phyloP scores from a whole-genome alignment of 30 jellyfish, hydroid and myxozoan genomes.

The Nemopilema nomurai region DNA sequence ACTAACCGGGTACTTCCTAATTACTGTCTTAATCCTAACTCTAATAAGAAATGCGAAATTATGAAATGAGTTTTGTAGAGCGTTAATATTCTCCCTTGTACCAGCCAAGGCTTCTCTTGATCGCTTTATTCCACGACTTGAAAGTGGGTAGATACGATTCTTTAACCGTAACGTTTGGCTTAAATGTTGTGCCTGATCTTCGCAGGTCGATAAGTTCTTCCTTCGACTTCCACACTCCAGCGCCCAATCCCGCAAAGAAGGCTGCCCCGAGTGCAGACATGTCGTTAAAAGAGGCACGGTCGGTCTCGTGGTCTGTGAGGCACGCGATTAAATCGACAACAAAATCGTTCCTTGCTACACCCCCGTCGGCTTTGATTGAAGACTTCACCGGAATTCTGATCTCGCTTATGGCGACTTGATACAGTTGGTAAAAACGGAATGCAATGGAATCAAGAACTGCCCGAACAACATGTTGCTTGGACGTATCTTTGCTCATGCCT shows the following conservation, averaged over 20 bases:
- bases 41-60: too few relatives aligned
- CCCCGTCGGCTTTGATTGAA: slow-evolving; percentile 78
- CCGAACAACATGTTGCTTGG: slow-evolving; percentile 70
- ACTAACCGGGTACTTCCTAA: too few relatives aligned
- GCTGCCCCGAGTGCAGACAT: slow-evolving; percentile 94
- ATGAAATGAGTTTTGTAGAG: background rate
- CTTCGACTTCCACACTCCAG: slow-evolving; percentile 84
- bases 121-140: slow-evolving; percentile 69
- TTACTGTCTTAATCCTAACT: too few relatives aligned
- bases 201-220: slow-evolving; percentile 60
- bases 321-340: slow-evolving; percentile 78
- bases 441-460: slow-evolving; percentile 95
- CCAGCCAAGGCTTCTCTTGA: slow-evolving; percentile 74
- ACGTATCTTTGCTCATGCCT: slow-evolving; percentile 72
- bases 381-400: slow-evolving; percentile 57
- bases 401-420: slow-evolving; percentile 43
- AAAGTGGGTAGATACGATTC: slow-evolving; percentile 24
- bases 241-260: slow-evolving; percentile 90
- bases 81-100: slow-evolving; percentile 5
- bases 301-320: slow-evolving; percentile 62
- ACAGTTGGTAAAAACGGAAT: slow-evolving; percentile 60
- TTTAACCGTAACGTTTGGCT: slow-evolving; percentile 30
- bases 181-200: slow-evolving; percentile 26
- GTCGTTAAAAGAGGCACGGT: slow-evolving; percentile 69
- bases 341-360: slow-evolving; percentile 85